A percentile compares a stretch with the other conserved stretches of the same genome.
These are phyloP conservation scores for Ifrita kowaldi DNA, from an alignment of 2,113 vertebrate species.

Conservation along the genomic window DNA sequence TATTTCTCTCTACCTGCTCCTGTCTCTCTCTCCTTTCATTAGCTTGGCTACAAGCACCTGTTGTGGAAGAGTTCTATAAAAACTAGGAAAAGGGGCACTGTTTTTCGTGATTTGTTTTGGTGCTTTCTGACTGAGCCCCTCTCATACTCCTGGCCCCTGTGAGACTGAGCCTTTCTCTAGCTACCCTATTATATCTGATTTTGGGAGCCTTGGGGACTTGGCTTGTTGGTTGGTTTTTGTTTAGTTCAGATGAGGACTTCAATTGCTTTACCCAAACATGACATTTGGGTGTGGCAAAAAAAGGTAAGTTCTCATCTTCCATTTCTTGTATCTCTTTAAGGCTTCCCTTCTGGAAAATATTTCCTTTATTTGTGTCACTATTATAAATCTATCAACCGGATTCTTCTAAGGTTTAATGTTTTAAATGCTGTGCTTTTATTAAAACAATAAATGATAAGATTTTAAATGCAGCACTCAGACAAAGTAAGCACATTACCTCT, in stretches of 20 bases:
- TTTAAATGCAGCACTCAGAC: not conserved
- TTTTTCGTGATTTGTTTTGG: not conserved
- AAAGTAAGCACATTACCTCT: not conserved
- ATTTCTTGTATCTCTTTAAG: not conserved
- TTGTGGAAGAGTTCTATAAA: not conserved
- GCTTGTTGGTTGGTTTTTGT: not conserved
- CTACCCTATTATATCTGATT: rapidly evolving
- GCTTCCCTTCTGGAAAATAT: not conserved
- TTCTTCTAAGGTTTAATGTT: not conserved
- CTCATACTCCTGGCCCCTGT: rapidly evolving
- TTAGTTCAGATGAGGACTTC: not conserved
- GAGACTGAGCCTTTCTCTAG: not conserved
- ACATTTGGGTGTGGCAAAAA: not conserved
- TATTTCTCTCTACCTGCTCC: not conserved
- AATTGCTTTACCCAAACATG: not conserved
- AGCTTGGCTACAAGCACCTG: not conserved
- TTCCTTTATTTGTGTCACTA: not conserved
- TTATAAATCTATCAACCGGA: not conserved
- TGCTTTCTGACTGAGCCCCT: rapidly evolving
- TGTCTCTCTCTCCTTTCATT: not conserved
- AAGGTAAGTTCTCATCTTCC: not conserved
- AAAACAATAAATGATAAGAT: not conserved
- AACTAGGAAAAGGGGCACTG: not conserved
- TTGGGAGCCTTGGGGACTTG: not conserved
- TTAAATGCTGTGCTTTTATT: not conserved